A percentile compares a stretch with the other conserved stretches of the same genome.
phyloP scores from a whole-genome alignment of 2,888 invertebrate species.

The Neria commutata region DNA sequence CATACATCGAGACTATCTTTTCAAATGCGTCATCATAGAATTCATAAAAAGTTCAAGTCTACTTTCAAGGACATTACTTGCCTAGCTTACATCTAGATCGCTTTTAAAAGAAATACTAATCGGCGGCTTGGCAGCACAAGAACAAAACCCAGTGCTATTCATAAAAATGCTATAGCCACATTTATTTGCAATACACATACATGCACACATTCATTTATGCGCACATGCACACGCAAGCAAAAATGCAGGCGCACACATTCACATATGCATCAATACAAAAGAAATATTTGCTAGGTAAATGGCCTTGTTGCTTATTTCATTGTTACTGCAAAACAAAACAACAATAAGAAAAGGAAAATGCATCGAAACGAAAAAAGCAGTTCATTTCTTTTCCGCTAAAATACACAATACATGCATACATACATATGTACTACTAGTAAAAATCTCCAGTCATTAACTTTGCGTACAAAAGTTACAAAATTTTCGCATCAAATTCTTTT shows the following conservation, averaged over 20 bases:
- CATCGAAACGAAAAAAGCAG: background rate
- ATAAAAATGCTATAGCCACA: background rate
- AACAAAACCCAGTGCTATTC: background rate
- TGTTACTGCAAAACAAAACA: background rate
- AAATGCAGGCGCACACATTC: background rate
- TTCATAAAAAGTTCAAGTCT: background rate
- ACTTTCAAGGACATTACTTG: background rate
- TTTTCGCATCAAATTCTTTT: slow-evolving; percentile 25
- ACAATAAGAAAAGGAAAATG: no score
- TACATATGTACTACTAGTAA: slow-evolving; percentile 34
- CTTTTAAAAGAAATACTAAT: background rate
- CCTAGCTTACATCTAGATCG: background rate
- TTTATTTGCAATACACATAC: slow-evolving; percentile 6
- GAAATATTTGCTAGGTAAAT: background rate
- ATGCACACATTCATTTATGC: slow-evolving; percentile 15
- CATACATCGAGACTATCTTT: slow-evolving; percentile 50
- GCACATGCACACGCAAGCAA: slow-evolving; percentile 5
- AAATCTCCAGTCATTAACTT: slow-evolving; percentile 58
- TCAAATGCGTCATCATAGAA: slow-evolving; percentile 52
- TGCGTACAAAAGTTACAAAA: slow-evolving; percentile 38
- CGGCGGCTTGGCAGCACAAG: background rate
- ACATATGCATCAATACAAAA: slow-evolving; percentile 9
- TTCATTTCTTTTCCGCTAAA: slow-evolving; percentile 32
- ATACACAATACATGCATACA: slow-evolving; percentile 13
- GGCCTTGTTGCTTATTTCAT: slow-evolving; percentile 8